These are phyloP conservation scores for Schizotus pectinicornis DNA, from an alignment of 2,888 invertebrate species.

Conservation along the genomic window DNA sequence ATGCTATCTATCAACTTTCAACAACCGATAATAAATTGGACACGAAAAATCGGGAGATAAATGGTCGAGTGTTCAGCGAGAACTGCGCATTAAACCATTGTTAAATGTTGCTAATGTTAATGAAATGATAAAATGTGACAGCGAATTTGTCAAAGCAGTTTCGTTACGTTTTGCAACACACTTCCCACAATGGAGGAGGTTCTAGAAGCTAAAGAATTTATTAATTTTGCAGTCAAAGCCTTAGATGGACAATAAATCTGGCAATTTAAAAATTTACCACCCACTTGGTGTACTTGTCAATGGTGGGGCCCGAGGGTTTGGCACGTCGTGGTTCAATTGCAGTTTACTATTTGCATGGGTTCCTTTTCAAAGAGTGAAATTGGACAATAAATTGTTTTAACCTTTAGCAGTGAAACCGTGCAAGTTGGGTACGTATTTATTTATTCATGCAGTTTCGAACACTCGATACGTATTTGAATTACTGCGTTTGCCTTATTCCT, in stretches of 20 bases:
- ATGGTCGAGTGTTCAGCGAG: too few relatives aligned
- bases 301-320: neutral
- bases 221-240: too few relatives aligned
- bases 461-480: too few relatives aligned
- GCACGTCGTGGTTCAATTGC: neutral
- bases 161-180: neutral
- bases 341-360: constrained; percentile 1
- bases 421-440: neutral
- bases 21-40: too few relatives aligned
- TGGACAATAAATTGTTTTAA: constrained; percentile 9
- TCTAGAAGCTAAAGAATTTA: neutral
- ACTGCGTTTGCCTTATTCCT: too few relatives aligned
- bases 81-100: too few relatives aligned
- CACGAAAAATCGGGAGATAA: too few relatives aligned
- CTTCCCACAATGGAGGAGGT: neutral
- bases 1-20: too few relatives aligned
- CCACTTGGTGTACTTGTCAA: neutral
- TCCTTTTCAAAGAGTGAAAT: constrained; percentile 4
- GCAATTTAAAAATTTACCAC: neutral
- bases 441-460: too few relatives aligned
- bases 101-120: too few relatives aligned
- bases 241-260: neutral
- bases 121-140: too few relatives aligned
- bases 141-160: neutral
- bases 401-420: constrained; percentile 4